These are phyloP conservation scores for Crenichthys baileyi DNA, from an alignment of 2,797 vertebrate genomes.

Conservation along the genomic window DNA sequence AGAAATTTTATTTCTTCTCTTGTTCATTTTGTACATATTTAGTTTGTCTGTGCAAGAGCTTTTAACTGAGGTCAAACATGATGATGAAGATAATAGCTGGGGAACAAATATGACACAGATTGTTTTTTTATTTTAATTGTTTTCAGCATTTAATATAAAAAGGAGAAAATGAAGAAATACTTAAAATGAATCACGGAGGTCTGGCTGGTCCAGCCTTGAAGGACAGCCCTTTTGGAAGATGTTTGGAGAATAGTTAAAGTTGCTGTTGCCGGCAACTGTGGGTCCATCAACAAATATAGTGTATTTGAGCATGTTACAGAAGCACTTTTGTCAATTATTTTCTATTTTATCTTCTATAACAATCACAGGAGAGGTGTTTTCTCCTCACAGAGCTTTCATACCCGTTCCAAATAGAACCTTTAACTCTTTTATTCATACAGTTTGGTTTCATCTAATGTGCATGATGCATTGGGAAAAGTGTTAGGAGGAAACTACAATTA, in stretches of 20 bases:
- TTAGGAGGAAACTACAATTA: background rate
- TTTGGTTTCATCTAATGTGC: background rate
- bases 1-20: conserved; percentile 16
- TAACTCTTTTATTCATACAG: background rate
- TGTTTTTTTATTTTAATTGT: background rate
- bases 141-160: background rate
- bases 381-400: background rate
- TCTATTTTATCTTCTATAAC: background rate
- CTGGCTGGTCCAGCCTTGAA: background rate
- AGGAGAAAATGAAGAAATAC: background rate
- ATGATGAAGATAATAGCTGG: background rate
- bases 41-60: background rate
- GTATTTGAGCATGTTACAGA: no score
- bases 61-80: background rate
- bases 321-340: no score
- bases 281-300: no score
- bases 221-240: no score
- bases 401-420: background rate
- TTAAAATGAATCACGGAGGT: no score
- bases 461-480: background rate
- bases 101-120: background rate
- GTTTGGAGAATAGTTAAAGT: no score
- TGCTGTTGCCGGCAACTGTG: no score
- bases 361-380: background rate
- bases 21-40: conserved; percentile 41